These are phyloP conservation scores for Struthio camelus DNA, from an alignment of 2,113 vertebrate species.

Conservation along the genomic window DNA sequence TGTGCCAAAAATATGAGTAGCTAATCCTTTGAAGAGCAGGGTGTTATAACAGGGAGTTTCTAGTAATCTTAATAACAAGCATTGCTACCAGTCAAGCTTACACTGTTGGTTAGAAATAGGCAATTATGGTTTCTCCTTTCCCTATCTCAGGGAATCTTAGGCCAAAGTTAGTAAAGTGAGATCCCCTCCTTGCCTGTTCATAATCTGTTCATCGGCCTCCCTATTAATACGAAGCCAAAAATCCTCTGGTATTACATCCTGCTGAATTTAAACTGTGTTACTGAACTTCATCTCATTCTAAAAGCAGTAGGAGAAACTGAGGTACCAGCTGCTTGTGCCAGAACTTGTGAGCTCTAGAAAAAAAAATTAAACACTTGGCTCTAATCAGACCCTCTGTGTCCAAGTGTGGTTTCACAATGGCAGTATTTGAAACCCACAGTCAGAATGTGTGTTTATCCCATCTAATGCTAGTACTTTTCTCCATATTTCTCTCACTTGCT, in stretches of 20 bases:
- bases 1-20: neutral
- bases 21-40: neutral
- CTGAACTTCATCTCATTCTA: neutral
- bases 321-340: neutral
- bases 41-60: neutral
- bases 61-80: neutral
- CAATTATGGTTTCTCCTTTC: neutral
- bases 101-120: neutral
- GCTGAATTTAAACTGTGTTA: neutral
- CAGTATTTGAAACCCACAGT: slow-evolving; percentile 32
- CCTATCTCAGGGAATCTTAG: neutral
- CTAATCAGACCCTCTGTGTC: neutral
- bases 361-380: neutral
- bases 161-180: neutral
- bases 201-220: neutral
- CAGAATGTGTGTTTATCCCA: slow-evolving; percentile 5
- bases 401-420: slow-evolving; percentile 17
- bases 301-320: neutral
- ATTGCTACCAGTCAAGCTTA: neutral
- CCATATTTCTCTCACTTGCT: slow-evolving; percentile 1
- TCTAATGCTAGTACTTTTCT: slow-evolving; percentile 13
- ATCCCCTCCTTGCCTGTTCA: neutral
- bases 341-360: neutral
- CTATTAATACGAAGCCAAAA: neutral
- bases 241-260: neutral